Percentiles rank a stretch among this genome's conserved stretches.
phyloP scores from a whole-genome alignment of 1,140 invertebrate species.

The Thrips palmi region DNA sequence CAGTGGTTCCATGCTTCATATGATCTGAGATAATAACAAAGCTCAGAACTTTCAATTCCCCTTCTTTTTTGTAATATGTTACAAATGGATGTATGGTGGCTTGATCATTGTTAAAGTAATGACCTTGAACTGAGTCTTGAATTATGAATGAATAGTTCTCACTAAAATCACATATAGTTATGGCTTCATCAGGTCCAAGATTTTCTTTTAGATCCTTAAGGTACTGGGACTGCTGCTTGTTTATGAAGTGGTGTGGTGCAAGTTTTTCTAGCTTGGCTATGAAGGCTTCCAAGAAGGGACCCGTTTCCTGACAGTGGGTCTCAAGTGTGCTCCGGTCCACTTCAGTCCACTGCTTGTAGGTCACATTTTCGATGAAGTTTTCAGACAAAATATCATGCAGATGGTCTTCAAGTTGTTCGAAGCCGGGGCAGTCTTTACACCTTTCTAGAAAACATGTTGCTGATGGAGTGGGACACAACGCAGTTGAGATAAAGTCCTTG shows the following conservation, averaged over 20 bases:
- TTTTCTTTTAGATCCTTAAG: constrained; percentile 14
- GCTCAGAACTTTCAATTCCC: constrained; percentile 3
- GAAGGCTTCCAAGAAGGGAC: constrained; percentile 4
- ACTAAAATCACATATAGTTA: constrained; percentile 18
- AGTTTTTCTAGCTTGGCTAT: constrained; percentile 7
- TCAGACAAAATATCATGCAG: constrained; percentile 6
- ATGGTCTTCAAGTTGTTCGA: background rate
- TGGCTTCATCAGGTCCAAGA: constrained; percentile 11
- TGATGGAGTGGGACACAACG: constrained; percentile 5
- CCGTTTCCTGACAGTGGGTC: constrained; percentile 3
- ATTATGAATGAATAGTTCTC: constrained; percentile 20
- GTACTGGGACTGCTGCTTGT: constrained; percentile 14
- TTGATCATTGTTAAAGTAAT: constrained; percentile 18
- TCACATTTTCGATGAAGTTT: constrained; percentile 8
- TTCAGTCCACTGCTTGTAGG: constrained; percentile 10
- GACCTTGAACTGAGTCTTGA: constrained; percentile 18
- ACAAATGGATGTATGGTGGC: constrained; percentile 14
- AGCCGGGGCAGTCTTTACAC: constrained; percentile 1
- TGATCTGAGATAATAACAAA: constrained; percentile 12
- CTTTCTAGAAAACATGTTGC: constrained; percentile 4
- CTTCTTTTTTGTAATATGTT: constrained; percentile 11
- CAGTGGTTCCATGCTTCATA: constrained; percentile 11
- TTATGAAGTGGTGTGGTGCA: constrained; percentile 14
- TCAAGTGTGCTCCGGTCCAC: constrained; percentile 7
- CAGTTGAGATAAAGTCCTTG: constrained; percentile 4